These are phyloP conservation scores for Augiades crinisus DNA, from an alignment of 2,888 invertebrate species.

Conservation along the genomic window DNA sequence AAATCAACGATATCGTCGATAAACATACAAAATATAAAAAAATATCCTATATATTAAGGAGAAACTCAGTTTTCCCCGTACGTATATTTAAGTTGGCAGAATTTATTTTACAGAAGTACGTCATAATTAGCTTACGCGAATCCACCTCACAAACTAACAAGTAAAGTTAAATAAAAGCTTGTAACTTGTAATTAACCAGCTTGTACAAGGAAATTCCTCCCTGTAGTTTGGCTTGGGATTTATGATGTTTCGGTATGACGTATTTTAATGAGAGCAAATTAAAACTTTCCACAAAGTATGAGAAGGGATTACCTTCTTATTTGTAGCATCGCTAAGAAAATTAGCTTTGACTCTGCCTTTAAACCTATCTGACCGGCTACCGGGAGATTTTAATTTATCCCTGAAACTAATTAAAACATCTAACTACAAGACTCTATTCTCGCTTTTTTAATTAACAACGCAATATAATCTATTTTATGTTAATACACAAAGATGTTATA, in stretches of 20 bases:
- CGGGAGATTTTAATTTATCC: too few relatives aligned
- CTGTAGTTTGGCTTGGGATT: conserved; percentile 8
- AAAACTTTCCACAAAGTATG: conserved; percentile 7
- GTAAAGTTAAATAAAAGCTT: conserved; percentile 23
- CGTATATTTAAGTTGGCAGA: neutral
- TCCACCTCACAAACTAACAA: conserved; percentile 19
- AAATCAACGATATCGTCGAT: too few relatives aligned
- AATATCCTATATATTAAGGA: too few relatives aligned
- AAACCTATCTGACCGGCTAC: neutral
- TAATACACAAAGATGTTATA: too few relatives aligned
- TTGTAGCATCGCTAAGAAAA: neutral
- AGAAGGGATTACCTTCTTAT: neutral
- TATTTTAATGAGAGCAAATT: conserved; percentile 22
- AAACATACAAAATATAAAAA: too few relatives aligned
- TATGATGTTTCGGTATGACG: conserved; percentile 11
- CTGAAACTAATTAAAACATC: too few relatives aligned
- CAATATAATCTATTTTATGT: too few relatives aligned
- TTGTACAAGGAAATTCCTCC: conserved; percentile 8
- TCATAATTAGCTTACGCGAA: conserved; percentile 12
- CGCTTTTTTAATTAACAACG: too few relatives aligned
- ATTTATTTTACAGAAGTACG: conserved; percentile 7
- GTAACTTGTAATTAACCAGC: conserved; percentile 23
- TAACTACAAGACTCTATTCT: too few relatives aligned
- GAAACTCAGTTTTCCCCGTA: too few relatives aligned
- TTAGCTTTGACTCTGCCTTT: neutral